Evolutionary conservation across 2,113 vertebrate species (phyloP), one percentile per base, ranked within the genome.

Genomic region (Psophia crepitans): DNA sequence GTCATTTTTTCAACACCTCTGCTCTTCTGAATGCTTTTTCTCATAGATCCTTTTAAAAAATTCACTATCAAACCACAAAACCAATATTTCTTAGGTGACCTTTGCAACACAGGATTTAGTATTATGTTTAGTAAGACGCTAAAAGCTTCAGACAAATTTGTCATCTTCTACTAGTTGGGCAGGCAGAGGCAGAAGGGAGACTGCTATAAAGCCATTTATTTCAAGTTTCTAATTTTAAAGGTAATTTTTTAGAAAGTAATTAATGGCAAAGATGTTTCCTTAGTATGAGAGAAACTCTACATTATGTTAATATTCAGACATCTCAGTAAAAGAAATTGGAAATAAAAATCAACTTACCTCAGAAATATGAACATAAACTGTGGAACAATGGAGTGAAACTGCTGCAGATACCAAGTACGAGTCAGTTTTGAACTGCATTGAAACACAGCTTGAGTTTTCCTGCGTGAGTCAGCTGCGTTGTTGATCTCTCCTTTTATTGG

Each of bases 261-360:
- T 79, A 3, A 10, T 28, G 58, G 14, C 12, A 7, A 78, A 77
- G 20, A 32, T 24, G 1, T 58, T 80, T 43, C 14, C 41, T 66
- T 61, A 17, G 26, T 27, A 27, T 12, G 27, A 83, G 46, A 61
- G 22, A 90, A 94, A 63, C 7, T 61, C 35, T 43, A 33, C 6
- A 7, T 51, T 46, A 11, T 8, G 1, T 41, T 56, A 70, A 44
- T 33, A 46, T 17, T 41, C 26, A 39, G 5, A 48, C 12, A 1
- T 20, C 28, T 71, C 32, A 44, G 15, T 32, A 49, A 58, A 92
- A 92, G 19, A 79, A 81, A 51, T 7, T 15, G 12, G 46, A 83
- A 78, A 43, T 24, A 64, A 94, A 83, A 64, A 48, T 44, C 33
- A 64, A 57, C 97, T 96, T 96, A 97, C 97, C 96, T 69, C n/a